Evolutionary conservation across 2,113 vertebrate genomes (phyloP).

Genomic region (Amphiprion ocellaris): DNA sequence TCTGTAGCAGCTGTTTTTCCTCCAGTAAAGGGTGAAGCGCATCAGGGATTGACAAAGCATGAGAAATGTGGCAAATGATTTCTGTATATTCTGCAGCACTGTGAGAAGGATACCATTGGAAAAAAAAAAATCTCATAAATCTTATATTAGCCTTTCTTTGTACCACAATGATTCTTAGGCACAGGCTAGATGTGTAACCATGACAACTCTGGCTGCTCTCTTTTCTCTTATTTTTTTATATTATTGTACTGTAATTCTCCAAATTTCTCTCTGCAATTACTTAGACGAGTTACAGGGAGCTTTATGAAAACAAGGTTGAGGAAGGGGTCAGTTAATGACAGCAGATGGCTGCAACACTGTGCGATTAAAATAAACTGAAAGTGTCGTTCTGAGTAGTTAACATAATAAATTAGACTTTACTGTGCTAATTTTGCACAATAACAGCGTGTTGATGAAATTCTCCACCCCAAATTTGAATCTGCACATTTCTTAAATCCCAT

Average conservation of each 20-base stretch:
- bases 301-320: constrained; percentile 7
- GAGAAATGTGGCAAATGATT: background rate
- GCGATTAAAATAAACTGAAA: background rate
- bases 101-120: background rate
- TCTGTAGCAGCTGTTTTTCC: background rate
- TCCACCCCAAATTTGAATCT: background rate
- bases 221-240: background rate
- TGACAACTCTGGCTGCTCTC: background rate
- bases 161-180: background rate
- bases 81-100: background rate
- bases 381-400: constrained; percentile 5
- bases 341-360: background rate
- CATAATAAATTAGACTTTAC: background rate
- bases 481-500: background rate
- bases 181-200: background rate
- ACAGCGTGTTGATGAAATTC: background rate
- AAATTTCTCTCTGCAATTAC: background rate
- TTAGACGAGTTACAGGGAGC: background rate
- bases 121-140: background rate
- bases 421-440: background rate
- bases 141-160: background rate
- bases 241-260: background rate
- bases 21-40: background rate
- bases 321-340: background rate
- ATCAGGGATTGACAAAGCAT: background rate